phyloP scores from a whole-genome alignment of 2,888 invertebrate species.

The Agriopis leucophaearia region DNA sequence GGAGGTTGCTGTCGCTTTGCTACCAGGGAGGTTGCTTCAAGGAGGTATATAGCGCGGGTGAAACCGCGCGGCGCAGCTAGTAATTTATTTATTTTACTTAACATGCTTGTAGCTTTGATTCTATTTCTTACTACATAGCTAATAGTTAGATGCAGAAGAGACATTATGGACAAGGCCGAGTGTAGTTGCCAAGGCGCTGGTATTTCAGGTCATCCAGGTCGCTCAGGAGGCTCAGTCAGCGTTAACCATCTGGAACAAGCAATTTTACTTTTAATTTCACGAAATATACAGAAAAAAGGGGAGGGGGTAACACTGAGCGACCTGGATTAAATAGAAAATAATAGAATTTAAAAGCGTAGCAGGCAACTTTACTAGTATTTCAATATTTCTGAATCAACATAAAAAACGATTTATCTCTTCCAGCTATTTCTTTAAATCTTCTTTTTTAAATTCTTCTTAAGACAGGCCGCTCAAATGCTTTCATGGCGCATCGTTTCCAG shows the following conservation, averaged over 20 bases:
- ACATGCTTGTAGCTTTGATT: neutral
- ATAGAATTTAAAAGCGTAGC: neutral
- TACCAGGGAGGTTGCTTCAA: too few species aligned
- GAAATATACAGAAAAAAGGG: slow-evolving; percentile 57
- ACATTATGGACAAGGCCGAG: slow-evolving; percentile 19
- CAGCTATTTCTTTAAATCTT: slow-evolving; percentile 16
- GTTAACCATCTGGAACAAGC: slow-evolving; percentile 84
- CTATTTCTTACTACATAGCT: neutral
- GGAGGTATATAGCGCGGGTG: too few species aligned
- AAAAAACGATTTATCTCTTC: slow-evolving; percentile 11
- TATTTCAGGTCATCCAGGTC: slow-evolving; percentile 64
- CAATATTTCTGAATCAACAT: too few species aligned
- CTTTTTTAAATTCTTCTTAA: slow-evolving; percentile 7
- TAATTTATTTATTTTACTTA: neutral
- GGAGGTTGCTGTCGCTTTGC: too few species aligned
- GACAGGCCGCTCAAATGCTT: slow-evolving; percentile 22
- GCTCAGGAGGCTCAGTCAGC: slow-evolving; percentile 84
- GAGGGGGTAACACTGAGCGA: slow-evolving; percentile 78
- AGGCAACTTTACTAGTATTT: neutral
- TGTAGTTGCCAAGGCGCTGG: slow-evolving; percentile 40
- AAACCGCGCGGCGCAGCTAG: too few species aligned
- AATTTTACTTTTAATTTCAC: slow-evolving; percentile 78
- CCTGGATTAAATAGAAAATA: slow-evolving; percentile 51
- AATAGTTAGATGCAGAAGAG: neutral
- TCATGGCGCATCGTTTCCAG: too few species aligned